Base-by-base conservation (phyloP, 2,888 invertebrate species). In the Digitonthophagus gazella region DNA sequence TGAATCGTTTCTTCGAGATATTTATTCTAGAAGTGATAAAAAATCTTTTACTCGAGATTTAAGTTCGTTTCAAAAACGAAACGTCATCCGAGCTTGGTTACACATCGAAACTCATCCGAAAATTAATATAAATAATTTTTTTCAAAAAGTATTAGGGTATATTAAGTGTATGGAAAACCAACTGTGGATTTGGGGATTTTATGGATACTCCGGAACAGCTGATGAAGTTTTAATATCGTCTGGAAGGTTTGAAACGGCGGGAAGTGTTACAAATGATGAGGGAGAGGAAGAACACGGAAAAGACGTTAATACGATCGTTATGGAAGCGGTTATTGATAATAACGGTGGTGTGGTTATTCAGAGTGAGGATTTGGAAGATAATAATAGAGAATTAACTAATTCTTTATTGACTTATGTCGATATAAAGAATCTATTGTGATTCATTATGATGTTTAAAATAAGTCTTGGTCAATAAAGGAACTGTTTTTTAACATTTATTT, bases 161-260 rank as follows among this genome's bases (percentile, higher is more conserved):
- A 80, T 82, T 58, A 81, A 81, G 68, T 81, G 81, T 63, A 81
- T 81, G 82, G 82, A 82, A 67, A 81, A 81, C 70, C 82, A 82
- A 73, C 69, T 82, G 57, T 82, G 82, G 81, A 81, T 82, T 68
- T 82, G 82, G 82, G 82, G 82, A 8, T 81, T 80, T 68, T 82
- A 82, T 72, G 71, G 80, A 22, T 80, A 76, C 63, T 69, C 71
- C 6, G 80, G 79, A 0, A 77, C 76, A 4, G 72, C 72, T 6
- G 75, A 75, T 18, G 80, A 81, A 44, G 76, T 77, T 61, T 70
- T 81, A 15, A 81, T 81, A n/a, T 77, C 78, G 64, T 79, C 79
- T 3, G 67, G 74, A 1, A 79, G 80, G 72, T 81, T 80, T 69
- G 78, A 72, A 8, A 70, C 72, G 28, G 69, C 71, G 16, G 71